phyloP scores from a whole-genome alignment of 2,113 vertebrate species.

The Solea senegalensis region DNA sequence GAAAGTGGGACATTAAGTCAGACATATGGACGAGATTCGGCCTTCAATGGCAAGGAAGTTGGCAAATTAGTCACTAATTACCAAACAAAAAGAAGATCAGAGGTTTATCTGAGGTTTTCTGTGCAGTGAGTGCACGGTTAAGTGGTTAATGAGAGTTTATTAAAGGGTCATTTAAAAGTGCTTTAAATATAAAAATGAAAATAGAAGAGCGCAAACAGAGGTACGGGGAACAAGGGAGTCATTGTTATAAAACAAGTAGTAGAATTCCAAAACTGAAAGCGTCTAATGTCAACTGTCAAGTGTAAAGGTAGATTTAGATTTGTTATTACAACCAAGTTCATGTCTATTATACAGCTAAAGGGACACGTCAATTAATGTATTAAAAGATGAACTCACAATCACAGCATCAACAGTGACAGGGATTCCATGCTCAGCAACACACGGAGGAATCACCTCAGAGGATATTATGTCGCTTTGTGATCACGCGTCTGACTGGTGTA shows the following conservation, averaged over 20 bases:
- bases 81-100: conserved; percentile 17
- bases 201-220: too few relatives aligned
- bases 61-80: conserved; percentile 34
- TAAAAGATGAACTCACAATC: conserved; percentile 1
- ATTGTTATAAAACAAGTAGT: too few relatives aligned
- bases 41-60: conserved; percentile 19
- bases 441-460: conserved; percentile 32
- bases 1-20: conserved; percentile 28
- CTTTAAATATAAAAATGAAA: too few relatives aligned
- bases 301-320: too few relatives aligned
- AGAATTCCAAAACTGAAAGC: too few relatives aligned
- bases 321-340: too few relatives aligned
- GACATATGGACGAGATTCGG: conserved; percentile 20
- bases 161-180: too few relatives aligned
- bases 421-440: conserved; percentile 1
- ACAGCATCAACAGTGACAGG: neutral
- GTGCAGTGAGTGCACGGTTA: neutral
- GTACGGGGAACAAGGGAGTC: too few relatives aligned
- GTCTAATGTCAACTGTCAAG: too few relatives aligned
- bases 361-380: neutral
- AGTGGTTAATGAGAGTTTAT: neutral
- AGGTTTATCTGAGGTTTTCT: neutral
- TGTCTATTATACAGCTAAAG: too few relatives aligned
- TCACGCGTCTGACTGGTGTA: conserved; percentile 43
- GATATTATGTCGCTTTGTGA: conserved; percentile 34